These are phyloP conservation scores for Melitaea cinxia DNA, from an alignment of 1,140 invertebrate species.

Conservation along the genomic window DNA sequence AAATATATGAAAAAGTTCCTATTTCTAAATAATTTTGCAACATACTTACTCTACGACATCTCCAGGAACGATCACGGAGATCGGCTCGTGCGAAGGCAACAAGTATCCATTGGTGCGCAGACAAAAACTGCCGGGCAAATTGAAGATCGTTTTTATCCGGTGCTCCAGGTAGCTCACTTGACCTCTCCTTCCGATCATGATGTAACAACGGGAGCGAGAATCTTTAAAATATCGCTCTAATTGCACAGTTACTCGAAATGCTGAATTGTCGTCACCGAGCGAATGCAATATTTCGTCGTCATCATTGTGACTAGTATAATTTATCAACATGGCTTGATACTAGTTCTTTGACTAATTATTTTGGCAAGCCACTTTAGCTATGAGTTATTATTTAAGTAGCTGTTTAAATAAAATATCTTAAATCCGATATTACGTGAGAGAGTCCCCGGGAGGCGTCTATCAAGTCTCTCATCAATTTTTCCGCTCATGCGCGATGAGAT, in stretches of 20 bases:
- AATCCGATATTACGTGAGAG: too few relatives aligned
- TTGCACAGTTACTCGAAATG: constrained; percentile 39
- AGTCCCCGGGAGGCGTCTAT: too few relatives aligned
- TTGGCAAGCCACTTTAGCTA: too few relatives aligned
- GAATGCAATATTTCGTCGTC: constrained; percentile 8
- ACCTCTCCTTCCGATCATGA: constrained; percentile 19
- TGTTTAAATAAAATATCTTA: too few relatives aligned
- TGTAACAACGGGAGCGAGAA: constrained; percentile 35
- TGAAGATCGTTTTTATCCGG: constrained; percentile 35
- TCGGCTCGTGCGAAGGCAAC: constrained; percentile 35
- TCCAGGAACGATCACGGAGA: constrained; percentile 21
- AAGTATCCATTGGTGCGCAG: constrained; percentile 38
- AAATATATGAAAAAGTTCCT: too few relatives aligned
- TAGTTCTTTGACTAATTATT: too few relatives aligned
- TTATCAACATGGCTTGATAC: constrained; percentile 3
- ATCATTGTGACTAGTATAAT: background rate
- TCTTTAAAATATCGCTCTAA: constrained; percentile 41
- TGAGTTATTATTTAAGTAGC: too few relatives aligned
- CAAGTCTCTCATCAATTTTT: too few relatives aligned
- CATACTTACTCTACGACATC: constrained; percentile 11
- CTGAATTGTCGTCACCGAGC: background rate
- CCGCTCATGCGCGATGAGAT: too few relatives aligned
- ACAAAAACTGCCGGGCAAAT: constrained; percentile 29
- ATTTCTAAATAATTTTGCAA: background rate
- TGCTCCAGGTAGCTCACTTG: constrained; percentile 40